phyloP scores from a whole-genome alignment of 2,888 invertebrate species.

The Copidosoma aretas region DNA sequence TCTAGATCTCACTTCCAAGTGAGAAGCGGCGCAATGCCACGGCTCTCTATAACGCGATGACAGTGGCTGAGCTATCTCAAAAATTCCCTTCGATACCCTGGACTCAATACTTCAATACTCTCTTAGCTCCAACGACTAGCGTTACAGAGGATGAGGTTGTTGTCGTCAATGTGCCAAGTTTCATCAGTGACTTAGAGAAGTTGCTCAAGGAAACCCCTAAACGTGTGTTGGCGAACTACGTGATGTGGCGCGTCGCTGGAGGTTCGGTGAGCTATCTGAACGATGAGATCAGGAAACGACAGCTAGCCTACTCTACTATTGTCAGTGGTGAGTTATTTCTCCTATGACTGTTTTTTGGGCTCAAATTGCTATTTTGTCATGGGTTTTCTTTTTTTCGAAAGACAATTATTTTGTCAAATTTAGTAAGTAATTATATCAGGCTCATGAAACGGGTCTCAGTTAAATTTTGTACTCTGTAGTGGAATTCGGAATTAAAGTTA shows the following conservation, averaged over 20 bases:
- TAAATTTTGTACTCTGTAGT: no score
- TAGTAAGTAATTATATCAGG: no score
- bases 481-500: no score
- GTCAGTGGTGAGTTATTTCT: conserved; percentile 70
- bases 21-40: conserved; percentile 89
- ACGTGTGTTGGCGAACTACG: not conserved
- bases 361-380: no score
- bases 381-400: no score
- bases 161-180: not conserved
- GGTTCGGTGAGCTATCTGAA: not conserved
- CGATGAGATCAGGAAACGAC: conserved; percentile 62
- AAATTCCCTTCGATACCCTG: not conserved
- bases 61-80: not conserved
- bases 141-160: not conserved
- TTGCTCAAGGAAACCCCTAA: not conserved
- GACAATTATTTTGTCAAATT: no score
- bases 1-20: conserved; percentile 65
- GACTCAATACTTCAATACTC: not conserved
- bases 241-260: not conserved
- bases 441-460: no score
- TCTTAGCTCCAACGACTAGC: not conserved
- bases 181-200: not conserved
- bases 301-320: conserved; percentile 80
- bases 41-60: conserved; percentile 64
- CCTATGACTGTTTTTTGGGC: no score